Evolutionary conservation across 2,888 invertebrate species (phyloP).

Genomic region (Pollenia labialis): DNA sequence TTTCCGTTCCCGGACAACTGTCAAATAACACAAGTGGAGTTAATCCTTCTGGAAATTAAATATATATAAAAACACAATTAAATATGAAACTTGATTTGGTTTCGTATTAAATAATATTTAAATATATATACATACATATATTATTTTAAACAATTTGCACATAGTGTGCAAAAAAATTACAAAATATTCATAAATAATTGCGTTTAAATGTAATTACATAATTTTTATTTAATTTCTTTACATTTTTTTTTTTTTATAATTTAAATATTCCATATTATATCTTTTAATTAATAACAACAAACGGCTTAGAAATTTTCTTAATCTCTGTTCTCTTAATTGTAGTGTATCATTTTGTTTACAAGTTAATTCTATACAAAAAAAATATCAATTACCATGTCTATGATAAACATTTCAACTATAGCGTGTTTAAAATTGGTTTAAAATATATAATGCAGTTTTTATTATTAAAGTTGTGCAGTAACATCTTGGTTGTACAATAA

Average conservation of each 20-base stretch:
- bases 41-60: constrained; percentile 67
- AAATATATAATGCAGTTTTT: background rate
- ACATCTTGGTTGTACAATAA: constrained; percentile 37
- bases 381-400: constrained; percentile 1
- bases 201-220: constrained; percentile 46
- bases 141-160: constrained; percentile 53
- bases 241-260: constrained; percentile 1
- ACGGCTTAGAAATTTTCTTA: constrained; percentile 12
- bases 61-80: constrained; percentile 36
- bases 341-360: constrained; percentile 36
- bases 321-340: constrained; percentile 9
- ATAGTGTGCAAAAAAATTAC: constrained; percentile 61
- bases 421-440: constrained; percentile 12
- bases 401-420: constrained; percentile 10
- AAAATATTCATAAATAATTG: constrained; percentile 40
- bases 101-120: constrained; percentile 60
- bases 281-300: background rate
- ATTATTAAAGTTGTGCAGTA: constrained; percentile 4
- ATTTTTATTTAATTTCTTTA: constrained; percentile 47
- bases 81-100: constrained; percentile 53
- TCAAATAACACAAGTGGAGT: constrained; percentile 73
- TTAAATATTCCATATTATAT: constrained; percentile 32
- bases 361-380: constrained; percentile 21
- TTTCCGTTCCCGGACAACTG: constrained; percentile 84
- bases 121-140: constrained; percentile 33